phyloP scores from a whole-genome alignment of 2,888 invertebrate genomes.

The Odontomyia ornata region DNA sequence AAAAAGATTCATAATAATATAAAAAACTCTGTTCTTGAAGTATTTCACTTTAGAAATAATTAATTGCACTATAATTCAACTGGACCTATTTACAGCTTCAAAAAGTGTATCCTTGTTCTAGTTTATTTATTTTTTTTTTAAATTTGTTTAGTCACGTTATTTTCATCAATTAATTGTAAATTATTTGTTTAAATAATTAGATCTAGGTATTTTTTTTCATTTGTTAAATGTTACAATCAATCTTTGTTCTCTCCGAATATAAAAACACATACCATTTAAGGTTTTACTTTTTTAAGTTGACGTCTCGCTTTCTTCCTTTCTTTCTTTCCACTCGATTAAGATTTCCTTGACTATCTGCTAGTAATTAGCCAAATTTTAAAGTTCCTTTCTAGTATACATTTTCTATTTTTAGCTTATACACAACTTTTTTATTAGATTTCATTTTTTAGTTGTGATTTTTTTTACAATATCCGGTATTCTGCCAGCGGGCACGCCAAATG shows the following conservation, averaged over 20 bases:
- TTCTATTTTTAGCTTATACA: constrained; percentile 40
- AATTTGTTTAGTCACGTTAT: constrained; percentile 33
- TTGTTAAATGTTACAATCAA: constrained; percentile 64
- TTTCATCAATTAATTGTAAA: constrained; percentile 14
- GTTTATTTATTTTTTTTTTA: constrained; percentile 39
- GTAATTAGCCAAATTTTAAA: constrained; percentile 48
- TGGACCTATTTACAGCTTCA: constrained; percentile 44
- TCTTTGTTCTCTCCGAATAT: constrained; percentile 72
- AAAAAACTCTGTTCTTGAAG: constrained; percentile 37
- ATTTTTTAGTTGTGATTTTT: neutral
- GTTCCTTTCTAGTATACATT: constrained; percentile 42
- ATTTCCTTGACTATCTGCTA: constrained; percentile 57
- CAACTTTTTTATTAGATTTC: constrained; percentile 27
- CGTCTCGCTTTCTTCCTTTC: constrained; percentile 20
- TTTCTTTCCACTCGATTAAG: neutral
- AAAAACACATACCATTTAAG: constrained; percentile 66
- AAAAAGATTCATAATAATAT: constrained; percentile 37
- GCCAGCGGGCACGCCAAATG: neutral
- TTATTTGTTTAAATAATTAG: constrained; percentile 40
- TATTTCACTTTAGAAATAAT: constrained; percentile 45
- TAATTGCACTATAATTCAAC: constrained; percentile 51
- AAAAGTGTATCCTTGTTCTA: constrained; percentile 42
- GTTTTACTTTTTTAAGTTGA: constrained; percentile 29
- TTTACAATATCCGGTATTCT: constrained; percentile 31
- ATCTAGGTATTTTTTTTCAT: constrained; percentile 33